A percentile compares a stretch with the other conserved stretches of the same genome.
Evolutionary conservation across 2,113 vertebrate species (phyloP).

Genomic region (Nothobranchius furzeri): DNA sequence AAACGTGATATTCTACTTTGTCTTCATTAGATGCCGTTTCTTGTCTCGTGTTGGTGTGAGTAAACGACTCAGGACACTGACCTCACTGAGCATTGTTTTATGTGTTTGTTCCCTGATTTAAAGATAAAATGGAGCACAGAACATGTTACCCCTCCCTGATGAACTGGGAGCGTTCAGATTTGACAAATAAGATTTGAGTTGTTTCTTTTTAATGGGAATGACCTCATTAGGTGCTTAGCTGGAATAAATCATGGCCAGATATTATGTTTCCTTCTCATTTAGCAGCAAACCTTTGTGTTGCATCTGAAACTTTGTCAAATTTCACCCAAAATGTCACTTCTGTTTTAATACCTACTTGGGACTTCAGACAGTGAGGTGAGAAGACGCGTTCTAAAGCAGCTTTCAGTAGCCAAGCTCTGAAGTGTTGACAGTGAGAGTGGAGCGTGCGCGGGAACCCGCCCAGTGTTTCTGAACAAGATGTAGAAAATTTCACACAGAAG

Average conservation of each 20-base stretch:
- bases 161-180: neutral
- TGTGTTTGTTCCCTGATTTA: neutral
- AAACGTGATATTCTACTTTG: slow-evolving; percentile 33
- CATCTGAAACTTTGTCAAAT: too few species aligned
- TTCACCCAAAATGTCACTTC: too few species aligned
- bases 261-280: too few species aligned
- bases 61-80: neutral
- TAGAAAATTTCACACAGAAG: neutral
- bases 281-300: too few species aligned
- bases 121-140: neutral
- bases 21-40: slow-evolving; percentile 7
- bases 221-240: neutral
- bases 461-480: neutral
- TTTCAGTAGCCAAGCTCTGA: neutral
- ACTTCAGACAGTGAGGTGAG: too few species aligned
- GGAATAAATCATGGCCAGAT: neutral
- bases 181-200: slow-evolving; percentile 10
- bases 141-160: neutral
- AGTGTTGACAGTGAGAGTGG: neutral
- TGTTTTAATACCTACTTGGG: too few species aligned
- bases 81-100: neutral
- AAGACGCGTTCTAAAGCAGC: neutral
- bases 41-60: neutral
- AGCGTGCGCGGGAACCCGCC: neutral
- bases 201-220: slow-evolving; percentile 2